Evolutionary conservation across 2,888 invertebrate species (phyloP).

Genomic region (Drosophila testacea): DNA sequence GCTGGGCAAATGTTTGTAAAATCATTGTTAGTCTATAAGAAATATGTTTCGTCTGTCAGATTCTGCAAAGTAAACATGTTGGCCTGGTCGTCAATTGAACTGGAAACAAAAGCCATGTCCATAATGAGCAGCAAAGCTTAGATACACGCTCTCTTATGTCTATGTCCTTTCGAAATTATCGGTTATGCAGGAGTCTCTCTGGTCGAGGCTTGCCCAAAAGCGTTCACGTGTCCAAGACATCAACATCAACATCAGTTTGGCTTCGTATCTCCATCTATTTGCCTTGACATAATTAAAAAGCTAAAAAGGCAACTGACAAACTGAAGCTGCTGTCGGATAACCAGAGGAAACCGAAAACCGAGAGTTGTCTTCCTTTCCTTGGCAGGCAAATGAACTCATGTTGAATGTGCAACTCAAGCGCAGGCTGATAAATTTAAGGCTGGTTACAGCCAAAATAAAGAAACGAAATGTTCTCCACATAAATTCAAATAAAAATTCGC

Average conservation of each 20-base stretch:
- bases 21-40: background rate
- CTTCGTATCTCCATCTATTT: constrained; percentile 50
- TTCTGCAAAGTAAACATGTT: background rate
- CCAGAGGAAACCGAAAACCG: constrained; percentile 62
- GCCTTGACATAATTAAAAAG: constrained; percentile 75
- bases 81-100: constrained; percentile 26
- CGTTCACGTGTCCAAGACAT: constrained; percentile 14
- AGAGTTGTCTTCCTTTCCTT: constrained; percentile 18
- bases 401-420: constrained; percentile 11
- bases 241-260: constrained; percentile 17
- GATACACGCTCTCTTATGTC: background rate
- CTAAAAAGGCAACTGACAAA: constrained; percentile 46
- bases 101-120: constrained; percentile 3
- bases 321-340: constrained; percentile 21
- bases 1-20: no score
- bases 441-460: constrained; percentile 17
- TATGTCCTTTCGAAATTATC: constrained; percentile 11
- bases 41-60: background rate
- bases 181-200: constrained; percentile 67
- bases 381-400: constrained; percentile 26
- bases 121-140: constrained; percentile 12
- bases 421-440: constrained; percentile 51
- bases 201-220: constrained; percentile 28
- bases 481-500: constrained; percentile 72
- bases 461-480: constrained; percentile 51